These are phyloP conservation scores for Columba janthina DNA, from an alignment of 2,113 vertebrate genomes.

Conservation along the genomic window DNA sequence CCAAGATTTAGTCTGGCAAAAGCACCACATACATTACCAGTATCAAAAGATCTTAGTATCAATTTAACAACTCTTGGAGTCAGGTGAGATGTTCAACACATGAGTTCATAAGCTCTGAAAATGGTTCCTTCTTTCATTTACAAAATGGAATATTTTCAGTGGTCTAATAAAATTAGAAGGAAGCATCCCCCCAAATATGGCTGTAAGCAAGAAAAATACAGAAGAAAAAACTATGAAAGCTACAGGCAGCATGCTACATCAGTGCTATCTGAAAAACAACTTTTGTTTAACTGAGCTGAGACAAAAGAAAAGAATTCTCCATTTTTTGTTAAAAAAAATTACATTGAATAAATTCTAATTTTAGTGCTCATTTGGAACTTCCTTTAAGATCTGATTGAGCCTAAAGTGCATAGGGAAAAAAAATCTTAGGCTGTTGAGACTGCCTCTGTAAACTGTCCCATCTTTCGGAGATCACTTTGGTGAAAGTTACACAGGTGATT, in stretches of 20 bases:
- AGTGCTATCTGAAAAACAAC: not conserved
- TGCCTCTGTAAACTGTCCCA: not conserved
- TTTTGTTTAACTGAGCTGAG: not conserved
- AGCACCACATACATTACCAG: not conserved
- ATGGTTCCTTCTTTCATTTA: not conserved
- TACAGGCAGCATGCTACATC: not conserved
- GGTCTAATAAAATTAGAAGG: not conserved
- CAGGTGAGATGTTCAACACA: not conserved
- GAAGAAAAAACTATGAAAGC: not conserved
- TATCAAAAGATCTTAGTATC: not conserved
- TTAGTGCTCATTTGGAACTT: not conserved
- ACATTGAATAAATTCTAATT: not conserved
- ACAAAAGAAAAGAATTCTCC: not conserved
- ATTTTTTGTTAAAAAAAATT: not conserved
- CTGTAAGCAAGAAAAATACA: not conserved
- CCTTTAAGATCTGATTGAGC: not conserved
- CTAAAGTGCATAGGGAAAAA: not conserved
- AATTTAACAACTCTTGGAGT: not conserved
- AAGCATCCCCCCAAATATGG: not conserved
- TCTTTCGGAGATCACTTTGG: rapidly evolving
- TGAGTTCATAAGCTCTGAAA: not conserved
- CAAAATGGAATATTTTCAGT: not conserved
- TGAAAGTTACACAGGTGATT: not conserved
- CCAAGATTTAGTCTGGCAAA: not conserved
- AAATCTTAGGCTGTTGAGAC: not conserved